Base-by-base conservation (phyloP, 2,797 vertebrate species). In the Paedocypris micromegethes region DNA sequence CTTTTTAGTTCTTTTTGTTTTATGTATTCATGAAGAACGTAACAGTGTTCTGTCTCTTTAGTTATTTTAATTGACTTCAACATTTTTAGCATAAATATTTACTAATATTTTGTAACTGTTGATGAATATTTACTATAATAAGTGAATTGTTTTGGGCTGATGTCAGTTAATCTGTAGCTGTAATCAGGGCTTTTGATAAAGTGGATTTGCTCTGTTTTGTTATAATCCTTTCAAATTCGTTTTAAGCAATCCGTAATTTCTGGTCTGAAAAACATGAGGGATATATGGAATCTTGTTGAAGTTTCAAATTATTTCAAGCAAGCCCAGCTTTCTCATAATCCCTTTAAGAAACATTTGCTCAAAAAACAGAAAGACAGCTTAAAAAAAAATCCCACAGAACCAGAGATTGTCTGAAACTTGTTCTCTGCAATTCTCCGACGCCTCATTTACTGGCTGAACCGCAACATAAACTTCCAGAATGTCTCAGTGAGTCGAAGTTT, bases 111-210 rank as follows among this genome's bases (percentile, higher is more conserved):
- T 54, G 49, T 48, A 3, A n/a, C 57, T 9, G 41, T 50, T 47
- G 56, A 43, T 47, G 52, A 40, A 68, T 48, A 60, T 44, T 68
- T 44, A 3, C 23, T 50, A 62, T 70, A 50, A 41, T 50, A 7
- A 38, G 52, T 50, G 45, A 8, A 51, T 57, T 40, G 49, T 58
- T 50, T 66, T 65, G 38, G 7, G 4, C 48, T 64, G 46, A 74
- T 44, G 6, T 55, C 8, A 59, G 6, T 42, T 69, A 72, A 42
- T 64, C 61, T 5, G 42, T 49, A 5, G 8, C 49, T 63, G 5
- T 59, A 59, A 75, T 38, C 54, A 48, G 62, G 66, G 54, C 66
- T 53, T 53, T 44, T 48, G 23, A 44, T 66, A 23, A 69, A 75
- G 65, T 68, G 60, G 69, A 74, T 72, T 60, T 72, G 8, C 6